Evolutionary conservation across 92 coral and sea anemone genomes (phyloP).

Genomic region (Heteractis magnifica): DNA sequence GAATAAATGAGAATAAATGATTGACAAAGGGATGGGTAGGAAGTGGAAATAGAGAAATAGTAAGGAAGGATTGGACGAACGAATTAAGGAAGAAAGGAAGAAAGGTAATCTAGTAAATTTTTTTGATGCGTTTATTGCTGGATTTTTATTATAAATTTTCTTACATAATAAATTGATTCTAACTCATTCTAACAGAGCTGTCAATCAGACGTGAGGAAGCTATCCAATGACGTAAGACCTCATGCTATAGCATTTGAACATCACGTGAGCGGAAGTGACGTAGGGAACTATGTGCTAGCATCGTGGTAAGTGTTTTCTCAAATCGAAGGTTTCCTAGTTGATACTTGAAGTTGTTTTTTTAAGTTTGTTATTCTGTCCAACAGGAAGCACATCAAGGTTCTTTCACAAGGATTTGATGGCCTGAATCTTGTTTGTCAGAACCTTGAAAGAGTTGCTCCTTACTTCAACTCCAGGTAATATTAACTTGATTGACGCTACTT

Average conservation of each 20-base stretch:
- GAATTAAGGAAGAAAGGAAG: background rate
- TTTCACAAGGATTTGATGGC: conserved; percentile 8
- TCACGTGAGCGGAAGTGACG: conserved; percentile 43
- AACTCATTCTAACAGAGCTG: conserved; percentile 38
- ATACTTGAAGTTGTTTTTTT: background rate
- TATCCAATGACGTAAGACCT: conserved; percentile 51
- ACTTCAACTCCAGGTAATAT: conserved; percentile 28
- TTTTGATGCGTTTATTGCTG: background rate
- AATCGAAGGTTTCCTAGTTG: background rate
- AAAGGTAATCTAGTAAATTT: background rate
- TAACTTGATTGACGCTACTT: background rate
- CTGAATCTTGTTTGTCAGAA: conserved; percentile 6
- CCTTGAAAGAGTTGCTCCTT: background rate
- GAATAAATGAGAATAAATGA: background rate
- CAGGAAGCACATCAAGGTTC: conserved; percentile 20
- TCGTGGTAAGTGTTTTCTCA: conserved; percentile 49
- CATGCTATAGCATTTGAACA: conserved; percentile 55
- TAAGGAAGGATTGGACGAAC: background rate
- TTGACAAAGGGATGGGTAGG: background rate
- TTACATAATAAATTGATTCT: background rate
- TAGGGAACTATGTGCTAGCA: conserved; percentile 38
- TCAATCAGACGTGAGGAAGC: conserved; percentile 25
- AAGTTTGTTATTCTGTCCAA: background rate
- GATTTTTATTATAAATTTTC: no score
- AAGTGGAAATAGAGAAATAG: background rate